Evolutionary conservation across 2,797 vertebrate species (phyloP).

Genomic region (Pygocentrus nattereri): DNA sequence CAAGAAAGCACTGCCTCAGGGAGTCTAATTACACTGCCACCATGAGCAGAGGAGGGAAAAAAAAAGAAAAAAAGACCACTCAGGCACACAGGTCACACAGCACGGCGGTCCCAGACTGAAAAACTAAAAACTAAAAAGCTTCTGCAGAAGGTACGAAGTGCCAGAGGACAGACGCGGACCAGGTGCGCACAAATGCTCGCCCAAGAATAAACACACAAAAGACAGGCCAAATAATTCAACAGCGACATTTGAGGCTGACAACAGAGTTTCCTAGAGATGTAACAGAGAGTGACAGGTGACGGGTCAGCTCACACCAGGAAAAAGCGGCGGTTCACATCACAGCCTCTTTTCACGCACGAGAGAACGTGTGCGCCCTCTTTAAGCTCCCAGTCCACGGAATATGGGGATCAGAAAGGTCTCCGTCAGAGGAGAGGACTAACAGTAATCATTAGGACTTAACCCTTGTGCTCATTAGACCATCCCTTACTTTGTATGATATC

Average conservation of each 20-base stretch:
- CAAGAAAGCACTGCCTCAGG: conserved; percentile 46
- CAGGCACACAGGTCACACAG: conserved; percentile 37
- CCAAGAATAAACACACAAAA: neutral
- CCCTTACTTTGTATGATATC: neutral
- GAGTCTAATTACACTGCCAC: conserved; percentile 44
- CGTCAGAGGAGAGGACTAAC: neutral
- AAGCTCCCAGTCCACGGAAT: conserved; percentile 4
- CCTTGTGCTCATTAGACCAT: conserved; percentile 8
- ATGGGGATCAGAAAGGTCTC: neutral
- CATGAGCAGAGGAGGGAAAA: conserved; percentile 56
- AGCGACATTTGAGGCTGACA: conserved; percentile 26
- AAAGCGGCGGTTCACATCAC: conserved; percentile 25
- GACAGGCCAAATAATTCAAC: conserved; percentile 25
- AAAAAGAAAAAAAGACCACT: conserved; percentile 16
- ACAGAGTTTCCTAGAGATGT: conserved; percentile 22
- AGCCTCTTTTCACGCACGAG: conserved; percentile 29
- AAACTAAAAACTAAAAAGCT: conserved; percentile 52
- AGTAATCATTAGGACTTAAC: conserved; percentile 12
- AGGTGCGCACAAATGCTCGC: conserved; percentile 31
- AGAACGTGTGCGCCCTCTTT: conserved; percentile 14
- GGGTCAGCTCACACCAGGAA: conserved; percentile 42
- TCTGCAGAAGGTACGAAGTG: conserved; percentile 36
- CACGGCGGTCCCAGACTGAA: conserved; percentile 21
- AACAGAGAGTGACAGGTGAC: conserved; percentile 49
- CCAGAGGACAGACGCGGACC: conserved; percentile 35